These are phyloP conservation scores for Idaea straminata DNA, from an alignment of 2,888 invertebrate genomes.

Conservation along the genomic window DNA sequence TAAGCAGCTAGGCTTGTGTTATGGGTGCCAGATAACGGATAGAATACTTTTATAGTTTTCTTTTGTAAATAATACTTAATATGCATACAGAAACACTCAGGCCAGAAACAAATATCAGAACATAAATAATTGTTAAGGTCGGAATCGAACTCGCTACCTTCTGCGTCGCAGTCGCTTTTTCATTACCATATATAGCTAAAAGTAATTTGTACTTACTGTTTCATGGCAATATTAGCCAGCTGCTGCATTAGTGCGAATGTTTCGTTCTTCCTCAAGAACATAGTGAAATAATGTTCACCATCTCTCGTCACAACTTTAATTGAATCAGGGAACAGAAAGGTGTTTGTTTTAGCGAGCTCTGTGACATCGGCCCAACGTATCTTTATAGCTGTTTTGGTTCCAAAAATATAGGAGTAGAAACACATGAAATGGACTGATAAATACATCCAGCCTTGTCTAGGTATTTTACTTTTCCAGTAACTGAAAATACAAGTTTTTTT, in stretches of 20 bases:
- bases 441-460: conserved; percentile 98
- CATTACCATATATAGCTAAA: no score
- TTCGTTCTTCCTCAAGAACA: conserved; percentile 93
- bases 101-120: no score
- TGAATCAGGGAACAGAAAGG: conserved; percentile 90
- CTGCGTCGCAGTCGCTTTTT: no score
- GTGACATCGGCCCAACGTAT: conserved; percentile 95
- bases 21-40: no score
- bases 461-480: conserved; percentile 95
- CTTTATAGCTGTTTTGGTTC: conserved; percentile 92
- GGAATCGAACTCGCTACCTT: no score
- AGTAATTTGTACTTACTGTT: conserved; percentile 80
- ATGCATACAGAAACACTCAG: no score
- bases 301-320: conserved; percentile 93
- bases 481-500: conserved; percentile 73
- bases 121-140: no score
- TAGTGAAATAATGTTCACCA: conserved; percentile 93
- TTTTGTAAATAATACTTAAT: no score
- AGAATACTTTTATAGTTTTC: no score
- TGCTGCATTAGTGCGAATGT: conserved; percentile 96
- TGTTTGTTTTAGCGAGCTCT: conserved; percentile 87
- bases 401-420: conserved; percentile 97
- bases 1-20: no score
- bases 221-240: conserved; percentile 97
- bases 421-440: conserved; percentile 97